A percentile compares a stretch with the other conserved stretches of the same genome.
phyloP scores from a whole-genome alignment of 2,888 invertebrate species.

The Hirtodrosophila duncani region DNA sequence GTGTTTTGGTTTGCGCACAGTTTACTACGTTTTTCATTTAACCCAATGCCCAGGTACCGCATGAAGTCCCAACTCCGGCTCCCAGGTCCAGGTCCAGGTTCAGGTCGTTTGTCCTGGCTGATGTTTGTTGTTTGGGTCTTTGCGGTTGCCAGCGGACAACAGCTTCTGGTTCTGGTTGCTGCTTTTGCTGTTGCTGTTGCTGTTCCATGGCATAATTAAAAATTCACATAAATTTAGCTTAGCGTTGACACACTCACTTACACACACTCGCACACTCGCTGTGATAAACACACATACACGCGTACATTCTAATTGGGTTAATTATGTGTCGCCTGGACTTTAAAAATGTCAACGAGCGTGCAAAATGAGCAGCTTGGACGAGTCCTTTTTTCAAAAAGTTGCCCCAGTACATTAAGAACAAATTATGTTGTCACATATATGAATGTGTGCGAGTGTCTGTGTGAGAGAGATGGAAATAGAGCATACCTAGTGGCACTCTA shows the following conservation, averaged over 20 bases:
- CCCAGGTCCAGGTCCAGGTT: slow-evolving; percentile 15
- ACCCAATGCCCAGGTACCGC: no score
- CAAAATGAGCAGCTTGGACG: slow-evolving; percentile 2
- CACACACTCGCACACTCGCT: slow-evolving; percentile 41
- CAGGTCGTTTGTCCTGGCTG: slow-evolving; percentile 46
- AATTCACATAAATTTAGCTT: slow-evolving; percentile 74
- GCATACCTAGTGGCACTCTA: no score
- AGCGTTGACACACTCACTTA: slow-evolving; percentile 54
- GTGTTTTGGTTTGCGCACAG: slow-evolving; percentile 74
- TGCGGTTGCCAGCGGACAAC: slow-evolving; percentile 52
- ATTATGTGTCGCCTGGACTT: slow-evolving; percentile 75
- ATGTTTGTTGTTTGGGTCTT: slow-evolving; percentile 48
- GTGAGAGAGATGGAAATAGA: no score
- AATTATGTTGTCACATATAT: slow-evolving; percentile 60
- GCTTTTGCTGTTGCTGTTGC: slow-evolving; percentile 25
- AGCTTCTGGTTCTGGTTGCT: slow-evolving; percentile 22
- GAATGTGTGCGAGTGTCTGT: neutral
- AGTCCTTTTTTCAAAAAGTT: no score
- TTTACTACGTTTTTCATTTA: slow-evolving; percentile 72
- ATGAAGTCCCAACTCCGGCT: slow-evolving; percentile 42
- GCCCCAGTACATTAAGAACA: slow-evolving; percentile 62
- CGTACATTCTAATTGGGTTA: slow-evolving; percentile 76
- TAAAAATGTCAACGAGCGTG: slow-evolving; percentile 61
- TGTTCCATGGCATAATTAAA: slow-evolving; percentile 64
- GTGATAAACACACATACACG: slow-evolving; percentile 14